phyloP scores from a whole-genome alignment of 2,888 invertebrate genomes.

The Apamea anceps region DNA sequence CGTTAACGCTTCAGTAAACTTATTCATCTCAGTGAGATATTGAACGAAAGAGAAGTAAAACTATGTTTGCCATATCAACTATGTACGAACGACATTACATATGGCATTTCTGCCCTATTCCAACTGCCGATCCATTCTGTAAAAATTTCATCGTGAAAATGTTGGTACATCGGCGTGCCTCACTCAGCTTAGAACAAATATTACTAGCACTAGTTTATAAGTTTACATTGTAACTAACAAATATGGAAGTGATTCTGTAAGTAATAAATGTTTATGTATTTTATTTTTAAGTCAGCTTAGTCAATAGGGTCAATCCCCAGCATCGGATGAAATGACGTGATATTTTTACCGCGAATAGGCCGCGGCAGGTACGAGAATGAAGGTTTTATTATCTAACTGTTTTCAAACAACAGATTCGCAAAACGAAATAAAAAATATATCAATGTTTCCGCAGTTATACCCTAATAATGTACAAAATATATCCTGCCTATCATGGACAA shows the following conservation, averaged over 20 bases:
- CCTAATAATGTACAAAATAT: not conserved
- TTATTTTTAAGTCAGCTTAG: not conserved
- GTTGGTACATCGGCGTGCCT: not conserved
- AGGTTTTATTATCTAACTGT: not conserved
- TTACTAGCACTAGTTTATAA: too few species aligned
- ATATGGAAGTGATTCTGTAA: too few species aligned
- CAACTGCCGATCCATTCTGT: not conserved
- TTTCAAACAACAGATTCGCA: not conserved
- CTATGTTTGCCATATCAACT: not conserved
- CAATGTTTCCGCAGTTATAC: not conserved
- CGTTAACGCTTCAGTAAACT: constrained; percentile 1
- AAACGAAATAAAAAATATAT: not conserved
- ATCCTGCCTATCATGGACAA: not conserved
- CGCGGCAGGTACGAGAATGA: not conserved
- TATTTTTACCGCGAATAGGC: not conserved
- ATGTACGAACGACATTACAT: not conserved
- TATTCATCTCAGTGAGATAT: not conserved
- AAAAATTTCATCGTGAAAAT: not conserved
- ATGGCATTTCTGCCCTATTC: not conserved
- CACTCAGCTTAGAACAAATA: too few species aligned
- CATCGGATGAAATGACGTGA: not conserved
- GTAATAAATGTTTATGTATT: too few species aligned
- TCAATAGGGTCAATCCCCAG: not conserved
- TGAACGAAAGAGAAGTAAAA: not conserved
- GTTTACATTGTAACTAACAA: too few species aligned